Conservation (phyloP, 2,113 vertebrate species). For the Aplodontia rufa region DNA sequence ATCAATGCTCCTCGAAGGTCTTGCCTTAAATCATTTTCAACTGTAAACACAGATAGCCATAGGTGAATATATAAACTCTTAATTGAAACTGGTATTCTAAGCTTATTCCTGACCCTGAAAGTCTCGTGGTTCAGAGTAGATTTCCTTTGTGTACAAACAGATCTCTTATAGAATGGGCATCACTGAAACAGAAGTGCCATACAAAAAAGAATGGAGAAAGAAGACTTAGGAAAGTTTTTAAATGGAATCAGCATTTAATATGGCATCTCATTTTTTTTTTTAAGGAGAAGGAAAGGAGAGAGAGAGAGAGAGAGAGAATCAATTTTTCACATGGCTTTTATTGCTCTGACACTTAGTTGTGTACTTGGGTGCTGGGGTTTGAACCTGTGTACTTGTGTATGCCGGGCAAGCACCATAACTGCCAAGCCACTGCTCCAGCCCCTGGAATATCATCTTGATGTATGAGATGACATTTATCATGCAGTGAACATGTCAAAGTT, state of each 20-base stretch:
- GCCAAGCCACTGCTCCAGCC: too few species aligned
- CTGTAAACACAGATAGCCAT: constrained; percentile 39
- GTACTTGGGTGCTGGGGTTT: too few species aligned
- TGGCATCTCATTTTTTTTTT: too few species aligned
- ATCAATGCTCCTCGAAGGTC: constrained; percentile 17
- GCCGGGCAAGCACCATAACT: too few species aligned
- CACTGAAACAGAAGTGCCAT: background rate
- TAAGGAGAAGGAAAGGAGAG: too few species aligned
- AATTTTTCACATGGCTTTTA: too few species aligned
- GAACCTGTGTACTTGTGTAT: too few species aligned
- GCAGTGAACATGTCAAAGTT: background rate
- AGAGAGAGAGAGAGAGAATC: too few species aligned
- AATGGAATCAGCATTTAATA: background rate
- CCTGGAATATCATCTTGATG: too few species aligned
- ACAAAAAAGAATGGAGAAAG: background rate
- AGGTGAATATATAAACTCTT: background rate
- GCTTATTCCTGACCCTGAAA: background rate
- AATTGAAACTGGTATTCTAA: background rate
- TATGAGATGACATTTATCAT: background rate
- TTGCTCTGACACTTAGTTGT: too few species aligned
- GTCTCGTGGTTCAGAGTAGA: background rate
- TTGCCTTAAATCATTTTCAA: constrained; percentile 20
- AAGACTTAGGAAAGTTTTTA: background rate
- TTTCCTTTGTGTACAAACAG: background rate
- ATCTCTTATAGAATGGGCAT: background rate